These are phyloP conservation scores for Eptesicus fuscus DNA, from an alignment of 2,113 vertebrate genomes.

Conservation along the genomic window DNA sequence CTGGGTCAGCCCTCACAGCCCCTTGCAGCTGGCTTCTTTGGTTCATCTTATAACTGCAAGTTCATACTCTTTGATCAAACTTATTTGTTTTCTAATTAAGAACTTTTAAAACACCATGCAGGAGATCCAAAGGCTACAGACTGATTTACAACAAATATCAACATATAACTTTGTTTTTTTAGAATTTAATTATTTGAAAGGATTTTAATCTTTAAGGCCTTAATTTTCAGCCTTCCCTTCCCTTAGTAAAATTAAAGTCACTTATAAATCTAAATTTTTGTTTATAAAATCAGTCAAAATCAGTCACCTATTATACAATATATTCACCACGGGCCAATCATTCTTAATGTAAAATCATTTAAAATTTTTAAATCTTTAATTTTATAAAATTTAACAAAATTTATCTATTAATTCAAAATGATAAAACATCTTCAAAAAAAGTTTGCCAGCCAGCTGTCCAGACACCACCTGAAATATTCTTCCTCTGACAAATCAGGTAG, in stretches of 20 bases:
- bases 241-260: neutral
- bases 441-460: neutral
- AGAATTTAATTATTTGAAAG: neutral
- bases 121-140: neutral
- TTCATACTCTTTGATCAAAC: neutral
- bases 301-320: neutral
- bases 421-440: conserved; percentile 12
- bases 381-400: conserved; percentile 9
- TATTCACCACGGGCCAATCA: neutral
- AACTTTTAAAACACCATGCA: neutral
- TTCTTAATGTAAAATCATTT: neutral
- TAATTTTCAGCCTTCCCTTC: neutral
- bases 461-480: conserved; percentile 4
- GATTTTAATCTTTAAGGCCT: neutral
- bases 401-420: neutral
- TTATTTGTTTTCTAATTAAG: neutral
- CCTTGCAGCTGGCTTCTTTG: too few relatives aligned
- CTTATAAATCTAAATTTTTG: neutral
- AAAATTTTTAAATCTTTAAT: conserved; percentile 16
- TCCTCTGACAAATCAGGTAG: neutral
- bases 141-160: conserved; percentile 6
- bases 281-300: conserved; percentile 6
- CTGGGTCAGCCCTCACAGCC: too few relatives aligned
- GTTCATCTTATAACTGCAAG: neutral
- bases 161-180: neutral